Conservation (phyloP, 2,888 invertebrate genomes). For the Drosophila formosana region DNA sequence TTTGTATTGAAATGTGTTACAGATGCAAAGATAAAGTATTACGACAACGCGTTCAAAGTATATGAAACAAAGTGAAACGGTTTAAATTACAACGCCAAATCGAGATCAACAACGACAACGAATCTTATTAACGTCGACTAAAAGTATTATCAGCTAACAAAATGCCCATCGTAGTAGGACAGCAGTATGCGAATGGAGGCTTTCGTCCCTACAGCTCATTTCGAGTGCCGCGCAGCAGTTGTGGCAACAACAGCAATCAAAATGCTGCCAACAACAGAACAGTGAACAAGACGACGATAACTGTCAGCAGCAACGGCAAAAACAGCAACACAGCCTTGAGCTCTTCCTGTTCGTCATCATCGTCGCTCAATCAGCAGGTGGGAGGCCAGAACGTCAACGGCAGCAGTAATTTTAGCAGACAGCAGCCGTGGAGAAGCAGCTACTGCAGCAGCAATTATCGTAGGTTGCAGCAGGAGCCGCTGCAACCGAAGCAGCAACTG, state of each 20-base stretch:
- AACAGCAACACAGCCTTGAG: constrained; percentile 44
- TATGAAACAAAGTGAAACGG: constrained; percentile 50
- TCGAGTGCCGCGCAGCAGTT: constrained; percentile 81
- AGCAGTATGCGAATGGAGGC: constrained; percentile 78
- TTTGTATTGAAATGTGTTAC: constrained; percentile 45
- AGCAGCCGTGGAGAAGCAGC: constrained; percentile 84
- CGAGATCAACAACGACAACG: constrained; percentile 46
- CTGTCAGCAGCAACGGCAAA: constrained; percentile 23
- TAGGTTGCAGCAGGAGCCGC: constrained; percentile 42
- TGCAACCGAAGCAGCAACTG: constrained; percentile 71
- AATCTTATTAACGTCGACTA: constrained; percentile 40
- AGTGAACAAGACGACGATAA: constrained; percentile 19
- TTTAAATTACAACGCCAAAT: constrained; percentile 74
- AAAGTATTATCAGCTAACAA: constrained; percentile 60
- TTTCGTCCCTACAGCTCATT: constrained; percentile 85
- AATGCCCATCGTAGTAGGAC: constrained; percentile 84
- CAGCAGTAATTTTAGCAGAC: constrained; percentile 79
- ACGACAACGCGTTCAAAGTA: constrained; percentile 72
- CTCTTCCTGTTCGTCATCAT: constrained; percentile 68
- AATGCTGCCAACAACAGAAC: constrained; percentile 50
- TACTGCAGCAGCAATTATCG: constrained; percentile 81
- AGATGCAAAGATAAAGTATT: constrained; percentile 53
- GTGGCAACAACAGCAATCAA: constrained; percentile 49
- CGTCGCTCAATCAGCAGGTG: constrained; percentile 60
- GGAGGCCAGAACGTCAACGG: constrained; percentile 75